Conservation (phyloP, 2,888 invertebrate genomes). For the Rotaria macrura region DNA sequence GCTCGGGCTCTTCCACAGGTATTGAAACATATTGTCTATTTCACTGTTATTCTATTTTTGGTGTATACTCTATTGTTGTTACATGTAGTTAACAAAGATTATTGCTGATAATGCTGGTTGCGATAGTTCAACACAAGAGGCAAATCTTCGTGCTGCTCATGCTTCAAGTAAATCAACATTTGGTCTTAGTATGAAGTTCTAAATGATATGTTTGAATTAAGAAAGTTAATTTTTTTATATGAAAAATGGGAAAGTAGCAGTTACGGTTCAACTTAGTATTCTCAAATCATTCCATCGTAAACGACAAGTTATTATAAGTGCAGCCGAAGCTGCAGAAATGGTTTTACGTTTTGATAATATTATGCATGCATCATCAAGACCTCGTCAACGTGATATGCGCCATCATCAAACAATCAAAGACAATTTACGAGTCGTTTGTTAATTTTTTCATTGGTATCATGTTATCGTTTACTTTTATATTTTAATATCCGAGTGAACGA, state of each 20-base stretch:
- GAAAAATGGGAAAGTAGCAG: constrained; percentile 71
- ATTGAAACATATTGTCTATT: neutral
- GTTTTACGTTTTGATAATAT: constrained; percentile 95
- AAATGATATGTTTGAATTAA: too few relatives aligned
- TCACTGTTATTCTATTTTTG: constrained; percentile 38
- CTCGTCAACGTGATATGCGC: constrained; percentile 64
- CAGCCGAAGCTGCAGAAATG: constrained; percentile 94
- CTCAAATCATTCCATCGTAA: constrained; percentile 95
- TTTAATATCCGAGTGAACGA: neutral
- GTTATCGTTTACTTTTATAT: neutral
- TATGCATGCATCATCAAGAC: constrained; percentile 61
- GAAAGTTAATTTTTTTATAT: constrained; percentile 56
- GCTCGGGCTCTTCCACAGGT: constrained; percentile 64
- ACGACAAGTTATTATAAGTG: constrained; percentile 81
- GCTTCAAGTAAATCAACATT: constrained; percentile 65
- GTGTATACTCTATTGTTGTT: too few relatives aligned
- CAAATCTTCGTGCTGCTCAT: constrained; percentile 78
- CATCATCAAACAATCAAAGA: constrained; percentile 18
- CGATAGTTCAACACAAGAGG: constrained; percentile 84
- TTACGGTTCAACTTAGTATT: constrained; percentile 79
- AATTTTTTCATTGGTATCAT: neutral
- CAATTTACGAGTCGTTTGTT: neutral
- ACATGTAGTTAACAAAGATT: constrained; percentile 80
- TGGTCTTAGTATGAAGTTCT: constrained; percentile 61
- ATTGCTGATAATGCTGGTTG: constrained; percentile 98